A percentile compares a stretch with the other conserved stretches of the same genome.
phyloP scores from a whole-genome alignment of 2,113 vertebrate species.

The Macroglossus sobrinus region DNA sequence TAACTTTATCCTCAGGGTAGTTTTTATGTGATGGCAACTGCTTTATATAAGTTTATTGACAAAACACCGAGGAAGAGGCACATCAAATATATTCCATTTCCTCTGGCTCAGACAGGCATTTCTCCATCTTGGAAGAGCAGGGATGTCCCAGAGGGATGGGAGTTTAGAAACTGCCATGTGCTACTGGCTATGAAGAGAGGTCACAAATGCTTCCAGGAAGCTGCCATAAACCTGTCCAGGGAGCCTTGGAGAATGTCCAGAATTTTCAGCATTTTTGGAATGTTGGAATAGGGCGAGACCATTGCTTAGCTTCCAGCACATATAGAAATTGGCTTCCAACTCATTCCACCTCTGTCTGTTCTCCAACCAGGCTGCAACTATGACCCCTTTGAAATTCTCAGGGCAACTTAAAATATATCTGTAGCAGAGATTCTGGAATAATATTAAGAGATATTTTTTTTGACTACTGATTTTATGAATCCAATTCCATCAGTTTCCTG shows the following conservation, averaged over 20 bases:
- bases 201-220: neutral
- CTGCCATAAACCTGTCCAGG: neutral
- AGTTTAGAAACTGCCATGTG: neutral
- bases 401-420: neutral
- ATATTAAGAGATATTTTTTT: neutral
- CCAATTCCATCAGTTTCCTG: neutral
- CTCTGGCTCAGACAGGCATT: neutral
- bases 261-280: neutral
- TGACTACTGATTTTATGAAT: neutral
- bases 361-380: neutral
- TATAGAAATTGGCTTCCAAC: neutral
- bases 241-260: conserved; percentile 12
- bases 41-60: neutral
- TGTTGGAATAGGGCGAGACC: neutral
- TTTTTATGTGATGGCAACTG: neutral
- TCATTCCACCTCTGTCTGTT: neutral
- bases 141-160: neutral
- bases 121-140: neutral
- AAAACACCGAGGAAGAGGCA: neutral
- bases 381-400: neutral
- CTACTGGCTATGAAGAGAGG: neutral
- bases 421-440: neutral
- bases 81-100: neutral
- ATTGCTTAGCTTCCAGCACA: neutral
- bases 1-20: neutral